Evolutionary conservation across 2,797 vertebrate species (phyloP).

Genomic region (Brachyrhaphis roseni): DNA sequence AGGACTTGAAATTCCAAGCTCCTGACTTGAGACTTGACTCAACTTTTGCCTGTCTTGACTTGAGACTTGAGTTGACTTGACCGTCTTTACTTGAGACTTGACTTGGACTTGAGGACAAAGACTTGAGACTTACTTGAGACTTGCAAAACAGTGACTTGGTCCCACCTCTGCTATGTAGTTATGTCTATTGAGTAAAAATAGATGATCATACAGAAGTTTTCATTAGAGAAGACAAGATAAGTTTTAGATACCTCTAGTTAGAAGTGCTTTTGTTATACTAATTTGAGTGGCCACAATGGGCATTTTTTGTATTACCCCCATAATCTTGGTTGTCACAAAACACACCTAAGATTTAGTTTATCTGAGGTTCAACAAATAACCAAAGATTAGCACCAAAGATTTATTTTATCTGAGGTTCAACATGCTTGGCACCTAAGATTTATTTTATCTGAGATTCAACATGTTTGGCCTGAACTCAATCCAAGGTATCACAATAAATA

Average conservation of each 20-base stretch:
- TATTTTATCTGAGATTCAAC: background rate
- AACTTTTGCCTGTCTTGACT: no score
- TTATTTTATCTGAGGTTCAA: background rate
- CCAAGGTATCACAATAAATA: background rate
- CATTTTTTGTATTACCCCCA: background rate
- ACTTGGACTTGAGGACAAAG: no score
- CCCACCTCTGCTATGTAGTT: background rate
- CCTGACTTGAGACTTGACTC: no score
- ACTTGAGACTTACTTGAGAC: no score
- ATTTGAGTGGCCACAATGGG: background rate
- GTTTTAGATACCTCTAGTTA: background rate
- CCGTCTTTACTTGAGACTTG: no score
- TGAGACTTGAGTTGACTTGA: no score
- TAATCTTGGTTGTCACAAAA: background rate
- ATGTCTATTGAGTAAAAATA: background rate
- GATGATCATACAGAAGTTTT: background rate
- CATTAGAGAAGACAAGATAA: background rate
- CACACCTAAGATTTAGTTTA: background rate
- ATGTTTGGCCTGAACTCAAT: background rate
- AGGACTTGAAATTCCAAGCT: no score
- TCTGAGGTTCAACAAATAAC: background rate
- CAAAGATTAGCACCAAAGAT: background rate
- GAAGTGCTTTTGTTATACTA: background rate
- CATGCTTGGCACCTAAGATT: background rate
- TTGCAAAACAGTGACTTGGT: no score